phyloP scores from a whole-genome alignment of 1,140 invertebrate genomes.

The Drosophila arawakana region DNA sequence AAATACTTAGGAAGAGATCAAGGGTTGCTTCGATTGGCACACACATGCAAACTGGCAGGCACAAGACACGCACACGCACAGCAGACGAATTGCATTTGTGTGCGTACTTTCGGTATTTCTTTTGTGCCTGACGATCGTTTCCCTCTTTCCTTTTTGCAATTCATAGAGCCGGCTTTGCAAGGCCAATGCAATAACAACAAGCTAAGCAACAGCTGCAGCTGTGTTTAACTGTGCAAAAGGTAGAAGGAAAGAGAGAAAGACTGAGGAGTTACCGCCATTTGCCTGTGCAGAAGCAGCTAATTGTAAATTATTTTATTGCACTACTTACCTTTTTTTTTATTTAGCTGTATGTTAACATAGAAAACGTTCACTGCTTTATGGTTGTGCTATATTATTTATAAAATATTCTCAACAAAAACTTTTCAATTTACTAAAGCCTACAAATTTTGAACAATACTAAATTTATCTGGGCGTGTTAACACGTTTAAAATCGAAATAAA shows the following conservation, averaged over 20 bases:
- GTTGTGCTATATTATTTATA: constrained; percentile 8
- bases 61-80: neutral
- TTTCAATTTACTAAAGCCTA: constrained; percentile 9
- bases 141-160: constrained; percentile 29
- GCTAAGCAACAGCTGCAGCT: constrained; percentile 61
- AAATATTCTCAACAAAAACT: constrained; percentile 3
- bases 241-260: neutral
- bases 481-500: constrained; percentile 42
- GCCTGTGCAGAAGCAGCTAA: neutral
- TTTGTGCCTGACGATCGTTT: constrained; percentile 25
- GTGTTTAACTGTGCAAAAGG: constrained; percentile 20
- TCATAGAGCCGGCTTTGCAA: constrained; percentile 33
- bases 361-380: constrained; percentile 18
- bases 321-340: constrained; percentile 28
- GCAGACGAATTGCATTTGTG: constrained; percentile 7
- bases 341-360: constrained; percentile 12
- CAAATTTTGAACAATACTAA: constrained; percentile 25
- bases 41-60: neutral
- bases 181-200: constrained; percentile 32
- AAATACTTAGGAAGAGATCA: constrained; percentile 8
- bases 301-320: neutral
- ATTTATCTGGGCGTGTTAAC: constrained; percentile 24
- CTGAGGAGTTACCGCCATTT: constrained; percentile 14
- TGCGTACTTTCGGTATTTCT: constrained; percentile 29
- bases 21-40: constrained; percentile 50